Evolutionary conservation across 2,888 invertebrate species (phyloP).

Genomic region (Clanis bilineata): DNA sequence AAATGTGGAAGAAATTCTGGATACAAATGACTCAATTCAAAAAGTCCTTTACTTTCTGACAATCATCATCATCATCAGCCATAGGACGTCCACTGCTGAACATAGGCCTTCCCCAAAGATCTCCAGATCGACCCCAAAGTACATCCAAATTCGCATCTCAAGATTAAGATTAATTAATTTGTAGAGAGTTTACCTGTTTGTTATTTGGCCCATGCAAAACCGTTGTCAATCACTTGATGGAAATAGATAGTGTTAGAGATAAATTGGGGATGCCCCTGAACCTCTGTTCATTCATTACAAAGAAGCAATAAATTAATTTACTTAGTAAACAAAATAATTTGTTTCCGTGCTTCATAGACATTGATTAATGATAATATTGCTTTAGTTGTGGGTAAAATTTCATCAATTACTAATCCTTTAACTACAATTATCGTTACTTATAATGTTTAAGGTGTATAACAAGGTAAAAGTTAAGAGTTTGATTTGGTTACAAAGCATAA

Average conservation of each 20-base stretch:
- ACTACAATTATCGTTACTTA: background rate
- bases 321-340: background rate
- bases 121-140: too few species aligned
- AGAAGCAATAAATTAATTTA: background rate
- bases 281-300: background rate
- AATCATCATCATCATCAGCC: too few species aligned
- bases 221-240: conserved; percentile 4
- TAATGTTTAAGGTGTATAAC: background rate
- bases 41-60: too few species aligned
- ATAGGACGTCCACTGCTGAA: too few species aligned
- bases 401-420: background rate
- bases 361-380: background rate
- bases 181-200: background rate
- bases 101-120: too few species aligned
- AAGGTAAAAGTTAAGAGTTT: background rate
- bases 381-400: background rate
- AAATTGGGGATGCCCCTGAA: conserved; percentile 5
- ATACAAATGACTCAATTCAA: too few species aligned
- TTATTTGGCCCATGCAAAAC: background rate
- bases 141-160: background rate
- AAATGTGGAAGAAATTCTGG: too few species aligned
- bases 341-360: background rate
- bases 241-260: background rate
- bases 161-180: background rate
- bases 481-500: background rate